Percentiles rank a stretch among this genome's conserved stretches.
phyloP scores from a whole-genome alignment of 2,113 vertebrate genomes.

The Nansenia antarctica region DNA sequence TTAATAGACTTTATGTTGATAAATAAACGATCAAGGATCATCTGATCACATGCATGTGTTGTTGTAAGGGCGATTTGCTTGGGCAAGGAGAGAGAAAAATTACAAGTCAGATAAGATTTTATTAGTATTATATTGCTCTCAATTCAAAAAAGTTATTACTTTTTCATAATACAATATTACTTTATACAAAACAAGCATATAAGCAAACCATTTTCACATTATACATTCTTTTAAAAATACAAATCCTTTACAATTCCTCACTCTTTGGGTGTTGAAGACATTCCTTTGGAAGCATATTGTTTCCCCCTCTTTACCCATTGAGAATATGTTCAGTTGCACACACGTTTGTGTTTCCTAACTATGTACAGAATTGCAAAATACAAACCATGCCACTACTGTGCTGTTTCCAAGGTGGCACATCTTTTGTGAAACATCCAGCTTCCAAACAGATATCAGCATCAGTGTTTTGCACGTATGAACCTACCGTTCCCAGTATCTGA shows the following conservation, averaged over 20 bases:
- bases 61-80: too few relatives aligned
- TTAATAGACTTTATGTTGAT: neutral
- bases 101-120: slow-evolving; percentile 84
- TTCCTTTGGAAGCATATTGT: slow-evolving; percentile 87
- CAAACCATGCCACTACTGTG: neutral
- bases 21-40: slow-evolving; percentile 1
- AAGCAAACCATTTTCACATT: slow-evolving; percentile 91
- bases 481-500: slow-evolving; percentile 11
- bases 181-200: slow-evolving; percentile 96
- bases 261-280: slow-evolving; percentile 87
- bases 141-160: slow-evolving; percentile 91
- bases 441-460: slow-evolving; percentile 57
- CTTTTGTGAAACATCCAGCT: slow-evolving; percentile 37
- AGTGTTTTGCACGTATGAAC: slow-evolving; percentile 15
- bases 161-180: slow-evolving; percentile 89
- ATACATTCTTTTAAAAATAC: slow-evolving; percentile 95
- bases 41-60: too few relatives aligned
- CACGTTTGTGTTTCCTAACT: neutral
- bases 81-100: slow-evolving; percentile 61
- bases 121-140: slow-evolving; percentile 98
- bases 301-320: slow-evolving; percentile 20
- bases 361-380: slow-evolving; percentile 10
- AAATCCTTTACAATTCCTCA: slow-evolving; percentile 82
- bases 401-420: slow-evolving; percentile 1
- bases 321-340: slow-evolving; percentile 20